Evolutionary conservation across 1,140 invertebrate species (phyloP).

Genomic region (Tetramorium simillimum): DNA sequence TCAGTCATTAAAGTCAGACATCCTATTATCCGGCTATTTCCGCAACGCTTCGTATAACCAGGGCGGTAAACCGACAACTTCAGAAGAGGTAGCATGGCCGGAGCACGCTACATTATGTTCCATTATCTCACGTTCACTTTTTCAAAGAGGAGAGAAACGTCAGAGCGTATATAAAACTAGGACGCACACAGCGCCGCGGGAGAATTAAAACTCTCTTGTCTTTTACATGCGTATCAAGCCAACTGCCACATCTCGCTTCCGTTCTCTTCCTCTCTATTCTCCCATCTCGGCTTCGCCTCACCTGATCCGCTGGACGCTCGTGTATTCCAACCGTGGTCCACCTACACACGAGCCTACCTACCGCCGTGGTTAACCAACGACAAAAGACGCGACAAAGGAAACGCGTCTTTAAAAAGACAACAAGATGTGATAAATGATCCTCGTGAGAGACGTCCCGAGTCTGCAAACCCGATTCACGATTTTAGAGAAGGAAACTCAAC

Average conservation of each 20-base stretch:
- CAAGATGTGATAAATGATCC: conserved; percentile 83
- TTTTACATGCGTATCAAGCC: conserved; percentile 41
- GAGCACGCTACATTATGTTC: conserved; percentile 74
- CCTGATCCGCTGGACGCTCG: neutral
- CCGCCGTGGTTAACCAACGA: conserved; percentile 76
- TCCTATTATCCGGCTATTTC: conserved; percentile 35
- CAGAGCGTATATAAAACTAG: conserved; percentile 55
- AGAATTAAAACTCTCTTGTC: conserved; percentile 66
- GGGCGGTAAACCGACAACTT: conserved; percentile 46
- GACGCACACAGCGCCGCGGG: conserved; percentile 20
- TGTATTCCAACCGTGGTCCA: conserved; percentile 49
- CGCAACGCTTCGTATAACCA: conserved; percentile 47
- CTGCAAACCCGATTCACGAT: conserved; percentile 5
- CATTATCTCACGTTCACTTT: conserved; percentile 74
- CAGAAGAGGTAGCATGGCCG: conserved; percentile 46
- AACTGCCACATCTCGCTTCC: neutral
- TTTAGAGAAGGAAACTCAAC: neutral
- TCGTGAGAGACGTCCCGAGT: neutral
- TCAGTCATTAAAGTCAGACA: conserved; percentile 48
- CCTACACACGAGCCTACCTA: conserved; percentile 78
- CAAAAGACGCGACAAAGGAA: conserved; percentile 77
- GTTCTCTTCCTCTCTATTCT: neutral
- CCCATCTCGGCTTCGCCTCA: neutral
- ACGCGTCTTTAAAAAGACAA: conserved; percentile 78
- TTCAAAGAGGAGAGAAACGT: conserved; percentile 64